Base-by-base conservation (phyloP, 2,888 invertebrate genomes). In the Bugulina stolonifera region DNA sequence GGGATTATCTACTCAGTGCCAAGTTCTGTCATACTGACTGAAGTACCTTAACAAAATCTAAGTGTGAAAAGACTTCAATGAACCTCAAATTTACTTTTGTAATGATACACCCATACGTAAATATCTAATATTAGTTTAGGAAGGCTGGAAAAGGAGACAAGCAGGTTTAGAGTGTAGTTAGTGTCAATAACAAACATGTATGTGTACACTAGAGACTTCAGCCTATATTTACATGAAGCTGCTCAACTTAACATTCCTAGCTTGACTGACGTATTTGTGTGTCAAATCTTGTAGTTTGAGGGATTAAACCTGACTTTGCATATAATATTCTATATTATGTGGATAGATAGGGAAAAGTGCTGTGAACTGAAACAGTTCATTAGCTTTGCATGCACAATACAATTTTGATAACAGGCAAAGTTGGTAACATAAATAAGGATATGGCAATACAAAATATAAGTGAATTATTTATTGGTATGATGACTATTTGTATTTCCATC, bases 61-160 rank as follows among this genome's bases (percentile, higher is more conserved):
- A 64, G 64, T 64, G 64, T 64, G 64, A 64, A 64, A 55, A 64
- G 43, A 43, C 18, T 43, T 43, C 43, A 43, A 43, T 43, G 43
- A 43, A 43, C 43, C 5, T 10, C 18, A 43, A 43, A 43, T 43
- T 43, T 43, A 43, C 43, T 43, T 43, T 43, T 43, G 43, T 43
- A 43, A 43, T 43, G 5, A 43, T 43, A 43, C 43, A 43, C 43
- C 43, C 43, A 43, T 10, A 43, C 43, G 43, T 43, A 43, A 43
- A 43, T 18, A 43, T 43, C 18, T 18, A 18, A 18, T 43, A 18
- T 43, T 43, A 18, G 43, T 18, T 43, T 43, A 43, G 43, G 10
- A 43, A 43, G 18, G 43, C 43, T 43, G 43, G 5, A 43, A 43
- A 43, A 43, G n/a, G 18, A 43, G 43, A 10, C 43, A 43, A 43